These are phyloP conservation scores for Scaptodrosophila latifasciaeformis DNA, from an alignment of 2,888 invertebrate species.

Conservation along the genomic window DNA sequence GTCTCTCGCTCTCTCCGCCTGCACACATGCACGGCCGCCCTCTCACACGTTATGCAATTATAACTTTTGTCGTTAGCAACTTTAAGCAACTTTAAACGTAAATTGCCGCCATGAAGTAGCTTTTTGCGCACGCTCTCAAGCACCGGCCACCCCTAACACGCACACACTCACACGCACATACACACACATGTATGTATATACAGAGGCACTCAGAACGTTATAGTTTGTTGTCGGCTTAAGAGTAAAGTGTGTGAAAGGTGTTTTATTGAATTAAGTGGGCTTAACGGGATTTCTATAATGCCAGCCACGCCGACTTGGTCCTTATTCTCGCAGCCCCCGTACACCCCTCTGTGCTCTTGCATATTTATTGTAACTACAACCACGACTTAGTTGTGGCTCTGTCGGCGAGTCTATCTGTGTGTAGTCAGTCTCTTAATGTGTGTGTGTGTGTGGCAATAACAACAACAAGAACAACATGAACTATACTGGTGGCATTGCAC, in stretches of 20 bases:
- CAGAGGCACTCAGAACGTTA: slow-evolving; percentile 33
- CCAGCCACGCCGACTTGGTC: slow-evolving; percentile 39
- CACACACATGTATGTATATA: slow-evolving; percentile 16
- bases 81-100: slow-evolving; percentile 70
- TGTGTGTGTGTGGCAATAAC: slow-evolving; percentile 18
- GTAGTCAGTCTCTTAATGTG: neutral
- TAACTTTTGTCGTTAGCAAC: slow-evolving; percentile 73
- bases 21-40: slow-evolving; percentile 10
- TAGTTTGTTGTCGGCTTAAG: slow-evolving; percentile 66
- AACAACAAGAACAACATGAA: slow-evolving; percentile 25
- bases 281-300: slow-evolving; percentile 68
- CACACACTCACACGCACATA: slow-evolving; percentile 16
- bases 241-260: slow-evolving; percentile 67
- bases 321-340: neutral
- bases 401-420: neutral
- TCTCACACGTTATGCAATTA: slow-evolving; percentile 71
- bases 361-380: slow-evolving; percentile 63
- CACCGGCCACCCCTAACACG: slow-evolving; percentile 19
- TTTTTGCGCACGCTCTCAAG: slow-evolving; percentile 60
- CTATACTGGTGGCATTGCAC: slow-evolving; percentile 33
- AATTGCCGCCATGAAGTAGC: slow-evolving; percentile 68
- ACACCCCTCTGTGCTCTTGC: slow-evolving; percentile 6
- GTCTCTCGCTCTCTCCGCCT: slow-evolving; percentile 5
- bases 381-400: slow-evolving; percentile 11
- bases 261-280: slow-evolving; percentile 69